phyloP scores from a whole-genome alignment of 2,888 invertebrate genomes.

The Cordilura impudica region DNA sequence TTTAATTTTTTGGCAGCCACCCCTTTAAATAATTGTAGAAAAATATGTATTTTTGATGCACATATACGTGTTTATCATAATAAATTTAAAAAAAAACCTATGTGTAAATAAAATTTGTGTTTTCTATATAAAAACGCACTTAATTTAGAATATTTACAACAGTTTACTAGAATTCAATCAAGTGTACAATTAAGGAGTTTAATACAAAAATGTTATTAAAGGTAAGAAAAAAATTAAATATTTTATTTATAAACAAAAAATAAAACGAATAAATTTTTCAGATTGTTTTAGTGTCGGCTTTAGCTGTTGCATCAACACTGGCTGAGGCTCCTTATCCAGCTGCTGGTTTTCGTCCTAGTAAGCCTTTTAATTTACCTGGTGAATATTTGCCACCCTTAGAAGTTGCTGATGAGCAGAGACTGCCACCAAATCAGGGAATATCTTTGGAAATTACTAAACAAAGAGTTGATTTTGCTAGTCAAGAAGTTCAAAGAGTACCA shows the following conservation, averaged over 20 bases:
- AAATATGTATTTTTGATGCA: constrained; percentile 37
- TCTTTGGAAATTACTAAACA: constrained; percentile 70
- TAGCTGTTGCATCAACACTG: constrained; percentile 46
- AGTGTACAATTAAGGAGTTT: constrained; percentile 13
- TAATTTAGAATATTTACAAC: constrained; percentile 50
- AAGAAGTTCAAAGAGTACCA: constrained; percentile 61
- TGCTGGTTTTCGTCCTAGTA: constrained; percentile 77
- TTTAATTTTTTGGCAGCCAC: constrained; percentile 54
- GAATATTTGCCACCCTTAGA: constrained; percentile 66
- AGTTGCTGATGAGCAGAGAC: constrained; percentile 50
- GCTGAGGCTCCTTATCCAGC: constrained; percentile 76
- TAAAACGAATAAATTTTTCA: constrained; percentile 43
- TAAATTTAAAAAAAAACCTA: background rate
- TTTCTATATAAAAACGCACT: constrained; percentile 49
- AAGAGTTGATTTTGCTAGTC: constrained; percentile 72
- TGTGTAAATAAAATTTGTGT: constrained; percentile 19
- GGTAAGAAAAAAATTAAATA: constrained; percentile 22
- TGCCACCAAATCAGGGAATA: constrained; percentile 37
- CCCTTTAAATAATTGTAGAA: constrained; percentile 19
- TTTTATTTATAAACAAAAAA: background rate
- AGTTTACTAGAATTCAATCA: constrained; percentile 34
- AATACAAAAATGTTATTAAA: constrained; percentile 41
- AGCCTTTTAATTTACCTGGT: constrained; percentile 75
- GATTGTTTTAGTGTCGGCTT: constrained; percentile 62
- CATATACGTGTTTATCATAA: constrained; percentile 44